These are phyloP conservation scores for Mionectes olivaceus DNA, from an alignment of 2,797 vertebrate species.

Conservation along the genomic window DNA sequence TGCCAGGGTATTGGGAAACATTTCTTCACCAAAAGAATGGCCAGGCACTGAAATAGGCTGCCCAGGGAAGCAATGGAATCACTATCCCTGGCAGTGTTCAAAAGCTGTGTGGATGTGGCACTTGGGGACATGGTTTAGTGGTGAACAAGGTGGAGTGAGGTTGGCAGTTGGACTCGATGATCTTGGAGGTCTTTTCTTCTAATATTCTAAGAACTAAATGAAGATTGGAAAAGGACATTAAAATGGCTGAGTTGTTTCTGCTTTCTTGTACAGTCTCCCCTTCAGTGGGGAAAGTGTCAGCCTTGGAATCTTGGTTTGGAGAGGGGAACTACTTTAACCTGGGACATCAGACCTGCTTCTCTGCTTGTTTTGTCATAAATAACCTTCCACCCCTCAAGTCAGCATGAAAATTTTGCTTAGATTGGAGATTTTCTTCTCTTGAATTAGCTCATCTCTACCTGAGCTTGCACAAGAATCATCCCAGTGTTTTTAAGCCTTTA, in stretches of 20 bases:
- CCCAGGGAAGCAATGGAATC: background rate
- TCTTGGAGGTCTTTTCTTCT: background rate
- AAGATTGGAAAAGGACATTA: background rate
- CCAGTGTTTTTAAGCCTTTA: background rate
- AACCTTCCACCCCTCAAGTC: background rate
- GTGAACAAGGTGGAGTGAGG: background rate
- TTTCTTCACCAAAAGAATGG: background rate
- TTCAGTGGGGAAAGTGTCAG: background rate
- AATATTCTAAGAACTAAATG: background rate
- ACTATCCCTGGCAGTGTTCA: background rate
- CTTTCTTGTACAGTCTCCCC: background rate
- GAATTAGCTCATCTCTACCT: background rate
- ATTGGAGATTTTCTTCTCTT: background rate
- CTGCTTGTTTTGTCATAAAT: background rate
- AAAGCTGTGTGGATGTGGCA: background rate
- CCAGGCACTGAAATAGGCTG: background rate
- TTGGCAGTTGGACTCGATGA: fast-evolving
- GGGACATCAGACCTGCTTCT: background rate
- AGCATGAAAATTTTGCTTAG: background rate
- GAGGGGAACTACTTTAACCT: background rate
- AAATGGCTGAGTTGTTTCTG: background rate
- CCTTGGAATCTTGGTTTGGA: background rate
- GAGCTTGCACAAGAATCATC: background rate
- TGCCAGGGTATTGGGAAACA: background rate
- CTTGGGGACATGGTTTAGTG: background rate